A percentile compares a stretch with the other conserved stretches of the same genome.
phyloP scores from a whole-genome alignment of 2,888 invertebrate species.

The Thera britannica region DNA sequence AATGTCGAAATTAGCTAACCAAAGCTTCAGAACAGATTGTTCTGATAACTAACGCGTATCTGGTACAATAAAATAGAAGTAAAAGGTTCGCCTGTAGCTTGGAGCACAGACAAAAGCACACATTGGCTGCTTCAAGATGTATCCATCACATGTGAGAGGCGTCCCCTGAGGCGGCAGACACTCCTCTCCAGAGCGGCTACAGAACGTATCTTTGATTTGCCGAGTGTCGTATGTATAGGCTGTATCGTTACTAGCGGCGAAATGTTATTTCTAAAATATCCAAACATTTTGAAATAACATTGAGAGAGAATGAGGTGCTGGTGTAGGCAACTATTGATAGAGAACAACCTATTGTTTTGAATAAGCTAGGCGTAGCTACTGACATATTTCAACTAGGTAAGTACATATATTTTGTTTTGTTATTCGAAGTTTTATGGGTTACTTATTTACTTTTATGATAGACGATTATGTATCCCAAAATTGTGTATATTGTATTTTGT shows the following conservation, averaged over 20 bases:
- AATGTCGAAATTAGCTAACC: no score
- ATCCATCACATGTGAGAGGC: slow-evolving; percentile 25
- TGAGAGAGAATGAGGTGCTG: background rate
- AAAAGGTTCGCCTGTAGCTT: background rate
- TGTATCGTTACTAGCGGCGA: background rate
- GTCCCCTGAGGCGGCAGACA: slow-evolving; percentile 26
- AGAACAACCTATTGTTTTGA: background rate
- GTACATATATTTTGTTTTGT: no score
- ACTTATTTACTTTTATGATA: no score
- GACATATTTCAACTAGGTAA: no score
- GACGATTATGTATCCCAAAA: no score
- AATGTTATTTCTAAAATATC: background rate
- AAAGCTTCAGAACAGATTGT: no score
- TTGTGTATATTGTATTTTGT: background rate
- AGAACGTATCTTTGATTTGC: slow-evolving; percentile 16
- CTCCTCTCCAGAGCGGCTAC: slow-evolving; percentile 13
- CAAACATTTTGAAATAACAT: background rate
- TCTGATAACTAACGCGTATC: no score
- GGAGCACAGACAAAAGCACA: slow-evolving; percentile 11
- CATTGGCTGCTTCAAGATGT: slow-evolving; percentile 28
- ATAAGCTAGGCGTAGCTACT: no score
- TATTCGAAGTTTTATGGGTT: no score
- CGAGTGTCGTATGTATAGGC: slow-evolving; percentile 7
- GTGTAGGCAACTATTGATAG: background rate
- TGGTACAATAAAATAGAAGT: no score